phyloP scores from a whole-genome alignment of 2,113 vertebrate species.

The Haliaeetus leucogaster region DNA sequence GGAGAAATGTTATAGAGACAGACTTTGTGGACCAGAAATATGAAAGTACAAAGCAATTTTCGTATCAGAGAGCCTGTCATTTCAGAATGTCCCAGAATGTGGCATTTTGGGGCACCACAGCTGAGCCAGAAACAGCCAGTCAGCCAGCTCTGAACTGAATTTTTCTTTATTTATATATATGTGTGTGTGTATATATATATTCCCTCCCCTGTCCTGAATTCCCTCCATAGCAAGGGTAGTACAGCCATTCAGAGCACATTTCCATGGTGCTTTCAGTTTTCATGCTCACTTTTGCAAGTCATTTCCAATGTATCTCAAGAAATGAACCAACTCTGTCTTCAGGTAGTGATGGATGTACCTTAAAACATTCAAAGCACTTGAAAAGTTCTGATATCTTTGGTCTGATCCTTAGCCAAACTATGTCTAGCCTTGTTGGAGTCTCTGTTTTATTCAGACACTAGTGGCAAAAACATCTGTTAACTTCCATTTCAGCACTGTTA shows the following conservation, averaged over 20 bases:
- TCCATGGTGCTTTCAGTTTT: neutral
- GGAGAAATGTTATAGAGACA: neutral
- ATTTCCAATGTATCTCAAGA: conserved; percentile 2
- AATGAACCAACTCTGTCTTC: neutral
- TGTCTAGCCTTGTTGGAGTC: neutral
- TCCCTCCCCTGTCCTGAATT: neutral
- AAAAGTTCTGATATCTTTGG: neutral
- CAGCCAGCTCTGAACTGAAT: neutral
- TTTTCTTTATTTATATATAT: neutral
- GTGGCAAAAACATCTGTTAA: conserved; percentile 3
- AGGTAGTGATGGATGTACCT: neutral
- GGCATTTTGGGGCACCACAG: neutral
- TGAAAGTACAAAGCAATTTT: neutral
- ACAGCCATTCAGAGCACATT: neutral
- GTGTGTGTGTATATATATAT: neutral
- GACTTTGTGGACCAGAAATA: neutral
- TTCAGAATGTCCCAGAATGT: neutral
- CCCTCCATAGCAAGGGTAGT: neutral
- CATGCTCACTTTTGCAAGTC: neutral
- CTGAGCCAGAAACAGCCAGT: neutral
- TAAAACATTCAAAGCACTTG: neutral
- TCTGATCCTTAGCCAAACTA: neutral
- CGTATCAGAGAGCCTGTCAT: neutral
- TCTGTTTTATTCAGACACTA: neutral
- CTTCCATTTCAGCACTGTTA: neutral